A percentile compares a stretch with the other conserved stretches of the same genome.
These are phyloP conservation scores for Malurus alboscapulatus DNA, from an alignment of 2,113 vertebrate genomes.

Conservation along the genomic window DNA sequence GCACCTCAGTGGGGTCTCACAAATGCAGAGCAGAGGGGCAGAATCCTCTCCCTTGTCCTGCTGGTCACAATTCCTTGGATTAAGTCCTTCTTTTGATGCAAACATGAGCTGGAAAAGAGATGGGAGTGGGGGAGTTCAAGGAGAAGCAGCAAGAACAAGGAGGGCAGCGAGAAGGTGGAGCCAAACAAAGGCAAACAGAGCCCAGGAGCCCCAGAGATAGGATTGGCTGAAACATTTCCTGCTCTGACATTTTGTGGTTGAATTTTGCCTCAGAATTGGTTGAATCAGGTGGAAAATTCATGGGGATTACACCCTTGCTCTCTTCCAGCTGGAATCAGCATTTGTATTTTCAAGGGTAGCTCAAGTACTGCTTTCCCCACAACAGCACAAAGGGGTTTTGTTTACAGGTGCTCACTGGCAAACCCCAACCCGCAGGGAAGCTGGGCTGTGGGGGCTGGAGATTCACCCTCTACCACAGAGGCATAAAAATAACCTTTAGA, in stretches of 20 bases:
- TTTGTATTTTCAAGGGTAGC: background rate
- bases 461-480: background rate
- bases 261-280: background rate
- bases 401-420: background rate
- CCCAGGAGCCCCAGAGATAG: background rate
- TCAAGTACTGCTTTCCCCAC: background rate
- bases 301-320: background rate
- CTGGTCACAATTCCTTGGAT: background rate
- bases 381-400: background rate
- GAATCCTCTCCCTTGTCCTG: background rate
- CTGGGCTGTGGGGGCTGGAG: background rate
- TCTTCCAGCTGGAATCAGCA: background rate
- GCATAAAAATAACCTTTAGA: background rate
- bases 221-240: background rate
- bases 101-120: background rate
- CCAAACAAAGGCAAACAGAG: background rate
- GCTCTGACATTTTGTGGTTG: background rate
- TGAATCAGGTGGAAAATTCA: background rate
- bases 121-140: background rate
- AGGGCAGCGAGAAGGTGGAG: background rate
- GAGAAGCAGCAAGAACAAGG: background rate
- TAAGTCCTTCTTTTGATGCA: background rate
- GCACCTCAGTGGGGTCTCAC: background rate
- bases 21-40: background rate
- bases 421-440: background rate